These are phyloP conservation scores for Pollimyrus isidori DNA, from an alignment of 2,113 vertebrate genomes.

Conservation along the genomic window DNA sequence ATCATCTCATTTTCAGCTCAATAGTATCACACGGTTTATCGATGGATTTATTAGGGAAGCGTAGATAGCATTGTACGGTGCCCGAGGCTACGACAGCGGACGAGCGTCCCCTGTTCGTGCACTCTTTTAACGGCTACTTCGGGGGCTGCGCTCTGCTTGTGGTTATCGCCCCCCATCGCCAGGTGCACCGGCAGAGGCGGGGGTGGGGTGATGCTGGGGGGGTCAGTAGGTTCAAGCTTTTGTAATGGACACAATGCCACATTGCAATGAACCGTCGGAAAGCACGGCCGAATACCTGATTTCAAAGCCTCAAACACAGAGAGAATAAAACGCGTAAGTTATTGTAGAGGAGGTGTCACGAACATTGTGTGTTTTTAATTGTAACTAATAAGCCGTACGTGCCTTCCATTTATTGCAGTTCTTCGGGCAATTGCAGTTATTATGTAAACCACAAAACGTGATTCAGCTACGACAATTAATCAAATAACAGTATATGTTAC, in stretches of 20 bases:
- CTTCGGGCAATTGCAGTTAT: background rate
- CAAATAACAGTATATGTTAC: background rate
- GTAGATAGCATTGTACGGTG: background rate
- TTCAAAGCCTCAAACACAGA: slow-evolving; percentile 31
- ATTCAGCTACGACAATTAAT: background rate
- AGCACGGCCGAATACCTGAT: slow-evolving; percentile 43
- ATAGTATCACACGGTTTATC: slow-evolving; percentile 19
- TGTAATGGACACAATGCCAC: slow-evolving; percentile 42
- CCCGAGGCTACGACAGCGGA: background rate
- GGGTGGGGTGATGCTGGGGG: slow-evolving; percentile 45
- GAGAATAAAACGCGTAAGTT: slow-evolving; percentile 1
- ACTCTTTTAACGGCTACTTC: slow-evolving; percentile 22
- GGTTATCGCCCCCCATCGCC: slow-evolving; percentile 61
- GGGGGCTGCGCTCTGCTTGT: slow-evolving; percentile 22
- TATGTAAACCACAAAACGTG: background rate
- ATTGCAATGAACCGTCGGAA: slow-evolving; percentile 28
- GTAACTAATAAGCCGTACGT: slow-evolving; percentile 5
- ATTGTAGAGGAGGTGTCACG: slow-evolving; percentile 10
- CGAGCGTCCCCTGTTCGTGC: background rate
- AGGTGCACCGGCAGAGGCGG: slow-evolving; percentile 57
- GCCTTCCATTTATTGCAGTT: background rate
- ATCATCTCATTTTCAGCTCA: slow-evolving; percentile 23
- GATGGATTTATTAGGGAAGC: slow-evolving; percentile 25
- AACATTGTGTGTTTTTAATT: slow-evolving; percentile 6
- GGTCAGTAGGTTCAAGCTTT: slow-evolving; percentile 46